These are phyloP conservation scores for Chelonus formosanus DNA, from an alignment of 2,888 invertebrate species.

Conservation along the genomic window DNA sequence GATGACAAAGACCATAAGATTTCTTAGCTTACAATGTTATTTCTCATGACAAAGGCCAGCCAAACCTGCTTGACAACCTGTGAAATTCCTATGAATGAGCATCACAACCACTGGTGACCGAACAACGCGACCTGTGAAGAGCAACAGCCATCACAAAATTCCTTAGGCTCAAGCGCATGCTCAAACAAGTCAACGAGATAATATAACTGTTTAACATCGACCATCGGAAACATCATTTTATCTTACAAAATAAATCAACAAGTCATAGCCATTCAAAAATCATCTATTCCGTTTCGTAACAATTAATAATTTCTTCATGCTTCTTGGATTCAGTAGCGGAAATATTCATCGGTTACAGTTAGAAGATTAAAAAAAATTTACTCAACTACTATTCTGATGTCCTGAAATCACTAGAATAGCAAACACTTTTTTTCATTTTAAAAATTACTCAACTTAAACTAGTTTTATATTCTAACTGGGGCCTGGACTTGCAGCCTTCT, in stretches of 20 bases:
- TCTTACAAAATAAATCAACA: not conserved
- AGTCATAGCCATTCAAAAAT: not conserved
- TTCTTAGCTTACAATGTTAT: slow-evolving; percentile 5
- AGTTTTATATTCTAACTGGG: no score
- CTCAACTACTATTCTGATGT: no score
- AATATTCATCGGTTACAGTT: no score
- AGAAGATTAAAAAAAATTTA: no score
- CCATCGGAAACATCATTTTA: slow-evolving; percentile 9
- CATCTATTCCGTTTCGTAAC: not conserved
- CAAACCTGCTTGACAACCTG: slow-evolving; percentile 61
- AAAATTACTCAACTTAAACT: no score
- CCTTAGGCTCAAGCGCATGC: slow-evolving; percentile 43
- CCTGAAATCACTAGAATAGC: no score
- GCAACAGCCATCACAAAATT: slow-evolving; percentile 48
- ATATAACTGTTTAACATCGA: slow-evolving; percentile 12
- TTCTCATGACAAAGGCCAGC: slow-evolving; percentile 56
- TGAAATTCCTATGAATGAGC: slow-evolving; percentile 62
- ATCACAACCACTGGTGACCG: slow-evolving; percentile 45
- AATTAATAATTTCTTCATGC: no score
- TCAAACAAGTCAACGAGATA: slow-evolving; percentile 9
- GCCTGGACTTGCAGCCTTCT: no score
- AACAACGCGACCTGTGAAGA: slow-evolving; percentile 22
- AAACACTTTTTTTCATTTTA: no score
- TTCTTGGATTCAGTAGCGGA: no score
- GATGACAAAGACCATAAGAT: not conserved